Conservation (phyloP, 2,888 invertebrate species). For the Pollenia angustigena region DNA sequence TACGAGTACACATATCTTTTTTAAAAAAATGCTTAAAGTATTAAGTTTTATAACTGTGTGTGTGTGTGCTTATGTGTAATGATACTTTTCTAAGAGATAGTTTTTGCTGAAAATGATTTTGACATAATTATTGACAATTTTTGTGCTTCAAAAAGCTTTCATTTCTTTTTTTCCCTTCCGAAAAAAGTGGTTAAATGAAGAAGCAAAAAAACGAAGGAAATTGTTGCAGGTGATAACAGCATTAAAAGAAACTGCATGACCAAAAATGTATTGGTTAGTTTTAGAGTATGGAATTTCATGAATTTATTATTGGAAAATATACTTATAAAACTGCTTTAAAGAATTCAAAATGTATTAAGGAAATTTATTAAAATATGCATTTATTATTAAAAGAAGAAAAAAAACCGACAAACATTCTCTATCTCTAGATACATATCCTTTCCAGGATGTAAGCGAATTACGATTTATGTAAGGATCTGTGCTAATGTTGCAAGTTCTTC, state of each 20-base stretch:
- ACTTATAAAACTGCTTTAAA: too few species aligned
- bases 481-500: too few species aligned
- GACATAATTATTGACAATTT: constrained; percentile 44
- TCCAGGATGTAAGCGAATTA: too few species aligned
- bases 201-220: not conserved
- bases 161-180: not conserved
- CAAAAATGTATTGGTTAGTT: constrained; percentile 1
- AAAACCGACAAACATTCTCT: too few species aligned
- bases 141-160: constrained; percentile 19
- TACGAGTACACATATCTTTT: not conserved
- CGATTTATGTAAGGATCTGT: too few species aligned
- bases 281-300: too few species aligned
- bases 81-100: not conserved
- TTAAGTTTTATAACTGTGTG: not conserved
- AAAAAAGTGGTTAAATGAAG: constrained; percentile 15
- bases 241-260: not conserved
- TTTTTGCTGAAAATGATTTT: constrained; percentile 15
- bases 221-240: constrained; percentile 16
- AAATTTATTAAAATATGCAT: too few species aligned
- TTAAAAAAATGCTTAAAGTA: not conserved
- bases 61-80: not conserved
- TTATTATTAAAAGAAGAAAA: too few species aligned
- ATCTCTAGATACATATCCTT: too few species aligned
- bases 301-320: too few species aligned
- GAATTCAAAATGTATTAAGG: too few species aligned